Base-by-base conservation (phyloP, 2,797 vertebrate species). In the Dendrocincla tyrannina region DNA sequence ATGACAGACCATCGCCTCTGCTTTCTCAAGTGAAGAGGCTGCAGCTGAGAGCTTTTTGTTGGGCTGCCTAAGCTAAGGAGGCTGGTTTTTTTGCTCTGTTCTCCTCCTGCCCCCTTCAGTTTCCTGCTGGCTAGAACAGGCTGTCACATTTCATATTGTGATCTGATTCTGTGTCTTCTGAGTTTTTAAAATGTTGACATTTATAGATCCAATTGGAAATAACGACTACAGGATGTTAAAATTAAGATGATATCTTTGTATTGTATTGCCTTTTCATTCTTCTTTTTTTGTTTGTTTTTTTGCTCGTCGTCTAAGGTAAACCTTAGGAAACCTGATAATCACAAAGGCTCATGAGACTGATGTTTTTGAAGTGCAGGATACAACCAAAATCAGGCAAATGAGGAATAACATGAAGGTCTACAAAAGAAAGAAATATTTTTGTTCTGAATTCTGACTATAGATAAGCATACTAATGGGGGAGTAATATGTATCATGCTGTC, bases 21-120 rank as follows among this genome's bases (percentile, higher is more conserved):
- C 37, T 88, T 67, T 15, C 44, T n/a, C 27, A 33, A 18, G 10
- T 59, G 81, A 74, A 74, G 41, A 25, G 20, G 9, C 46, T 94
- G n/a, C 74, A 86, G 37, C 56, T 67, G 55, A 67, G 37, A 41
- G 6, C 24, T 90, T 90, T 75, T 47, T 3, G 46, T 62, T 69
- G 59, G 42, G 23, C 23, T 88, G 18, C 35, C 24, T 52, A 33
- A 76, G 10, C 17, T n/a, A 24, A 56, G 44, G 41, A 63, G 19
- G 17, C 13, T 52, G 11, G 0, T 1, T 15, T 68, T 73, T 86
- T 59, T 5, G 52, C 17, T 59, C 8, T 0, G 0, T 85, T 86
- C 59, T 66, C n/a, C 24, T 85, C 55, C 52, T 76, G 44, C 52
- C 33, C 32, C 13, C 52, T 68, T 73, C 35, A 52, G 11, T 82